Evolutionary conservation across 2,113 vertebrate species (phyloP), one percentile per base, ranked within the genome.

Genomic region (Pelecanus crispus): DNA sequence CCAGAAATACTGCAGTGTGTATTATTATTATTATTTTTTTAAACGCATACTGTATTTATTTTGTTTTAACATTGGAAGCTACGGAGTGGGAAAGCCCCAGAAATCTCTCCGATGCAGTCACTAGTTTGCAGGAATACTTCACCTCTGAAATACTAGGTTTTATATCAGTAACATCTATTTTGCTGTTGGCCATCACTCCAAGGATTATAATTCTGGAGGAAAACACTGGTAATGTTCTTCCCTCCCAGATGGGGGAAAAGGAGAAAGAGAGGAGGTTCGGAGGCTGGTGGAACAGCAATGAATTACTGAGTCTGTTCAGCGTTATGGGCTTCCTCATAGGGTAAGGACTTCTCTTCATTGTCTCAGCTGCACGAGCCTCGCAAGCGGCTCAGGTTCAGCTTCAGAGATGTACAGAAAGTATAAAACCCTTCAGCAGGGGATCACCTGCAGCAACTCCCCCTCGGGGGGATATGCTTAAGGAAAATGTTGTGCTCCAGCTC

Each of bases 1-100:
- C 96, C 90, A 95, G 93, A 96, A 97, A 97, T 97, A 97, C 96
- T 97, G 97, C 95, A 97, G 97, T 95, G 97, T 97, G 97, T 95
- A 97, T 42, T 96, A 96, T 74, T 97, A 91, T 85, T 95, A 47
- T 50, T 80, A 91, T 82, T 95, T 44, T 55, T 83, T 11, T 63
- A 90, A 96, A 96, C 28, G 90, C 74, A 97, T 97, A 97, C 91
- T 94, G 96, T 95, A 95, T 87, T 97, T 94, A 96, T 66, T 95
- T 96, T 72, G 83, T 92, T 94, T 96, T 90, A 97, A 97, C 92
- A 95, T 79, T 96, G 96, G 96, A 97, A 97, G 96, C 95, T 95
- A 97, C 81, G 75, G 94, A 96, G 91, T 84, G 94, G 97, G 97
- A 78, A 97, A 97, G 96, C 97, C 96, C 96, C 97, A 88, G 90